These are phyloP conservation scores for Camelus bactrianus DNA, from an alignment of 2,113 vertebrate genomes.

Conservation along the genomic window DNA sequence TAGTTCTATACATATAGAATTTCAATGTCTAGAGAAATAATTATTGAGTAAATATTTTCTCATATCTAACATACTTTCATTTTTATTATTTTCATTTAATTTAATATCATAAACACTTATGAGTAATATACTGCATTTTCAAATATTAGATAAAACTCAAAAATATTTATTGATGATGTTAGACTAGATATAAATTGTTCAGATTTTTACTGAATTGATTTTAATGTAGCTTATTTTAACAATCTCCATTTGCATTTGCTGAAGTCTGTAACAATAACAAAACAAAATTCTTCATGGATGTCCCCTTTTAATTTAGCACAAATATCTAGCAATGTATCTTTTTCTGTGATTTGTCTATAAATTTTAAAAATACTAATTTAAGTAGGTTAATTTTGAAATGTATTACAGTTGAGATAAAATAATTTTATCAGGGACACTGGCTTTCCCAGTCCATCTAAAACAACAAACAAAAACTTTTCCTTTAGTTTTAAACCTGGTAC, in stretches of 20 bases:
- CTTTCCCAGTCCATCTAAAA: background rate
- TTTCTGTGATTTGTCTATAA: background rate
- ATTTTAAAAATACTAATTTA: background rate
- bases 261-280: background rate
- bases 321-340: background rate
- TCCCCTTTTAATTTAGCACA: background rate
- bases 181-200: background rate
- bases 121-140: background rate
- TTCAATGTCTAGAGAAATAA: background rate
- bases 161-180: background rate
- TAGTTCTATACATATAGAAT: conserved; percentile 50
- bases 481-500: background rate
- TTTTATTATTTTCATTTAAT: conserved; percentile 9
- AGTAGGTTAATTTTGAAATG: background rate
- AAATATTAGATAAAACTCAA: background rate
- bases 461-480: background rate
- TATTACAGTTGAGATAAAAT: background rate
- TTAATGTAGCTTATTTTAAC: background rate
- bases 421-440: background rate
- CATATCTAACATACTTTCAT: background rate
- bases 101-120: background rate
- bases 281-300: background rate
- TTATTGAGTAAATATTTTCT: background rate
- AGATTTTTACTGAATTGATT: background rate
- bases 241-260: background rate